Conservation (phyloP, 2,113 vertebrate genomes). For the Ploceus nigricollis region DNA sequence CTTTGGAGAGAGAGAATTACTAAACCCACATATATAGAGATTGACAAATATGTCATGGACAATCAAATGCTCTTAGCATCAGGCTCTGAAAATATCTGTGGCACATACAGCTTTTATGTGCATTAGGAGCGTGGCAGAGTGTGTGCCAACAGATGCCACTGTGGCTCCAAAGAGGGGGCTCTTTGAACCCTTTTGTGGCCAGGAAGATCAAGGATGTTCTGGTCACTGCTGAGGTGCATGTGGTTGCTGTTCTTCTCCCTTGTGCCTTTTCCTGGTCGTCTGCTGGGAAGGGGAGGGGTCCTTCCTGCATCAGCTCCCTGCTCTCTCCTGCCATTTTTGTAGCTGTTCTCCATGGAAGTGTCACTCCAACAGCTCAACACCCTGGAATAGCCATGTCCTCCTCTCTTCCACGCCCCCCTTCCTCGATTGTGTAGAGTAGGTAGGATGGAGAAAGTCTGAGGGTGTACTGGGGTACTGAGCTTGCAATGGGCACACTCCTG, state of each 20-base stretch:
- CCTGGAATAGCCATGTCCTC: not conserved
- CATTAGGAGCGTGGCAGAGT: accelerated
- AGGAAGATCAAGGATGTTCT: not conserved
- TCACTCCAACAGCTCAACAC: accelerated
- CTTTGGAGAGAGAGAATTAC: not conserved
- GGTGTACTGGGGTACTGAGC: accelerated
- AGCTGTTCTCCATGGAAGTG: not conserved
- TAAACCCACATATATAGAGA: not conserved
- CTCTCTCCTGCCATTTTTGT: accelerated
- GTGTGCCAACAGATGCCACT: not conserved
- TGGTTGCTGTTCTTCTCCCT: accelerated
- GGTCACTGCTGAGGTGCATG: accelerated
- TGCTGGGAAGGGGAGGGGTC: accelerated
- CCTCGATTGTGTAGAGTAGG: accelerated
- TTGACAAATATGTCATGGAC: not conserved
- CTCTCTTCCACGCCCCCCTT: accelerated
- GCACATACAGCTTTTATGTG: accelerated
- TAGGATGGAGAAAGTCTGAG: not conserved
- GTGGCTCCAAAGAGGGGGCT: not conserved
- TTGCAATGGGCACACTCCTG: no score
- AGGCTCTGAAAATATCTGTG: accelerated
- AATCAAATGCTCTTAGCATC: accelerated
- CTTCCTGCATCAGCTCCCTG: accelerated
- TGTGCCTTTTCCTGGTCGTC: accelerated
- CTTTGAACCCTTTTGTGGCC: not conserved